A percentile compares a stretch with the other conserved stretches of the same genome.
These are phyloP conservation scores for Phenacoccus solenopsis DNA, from an alignment of 1,140 invertebrate species.

Conservation along the genomic window DNA sequence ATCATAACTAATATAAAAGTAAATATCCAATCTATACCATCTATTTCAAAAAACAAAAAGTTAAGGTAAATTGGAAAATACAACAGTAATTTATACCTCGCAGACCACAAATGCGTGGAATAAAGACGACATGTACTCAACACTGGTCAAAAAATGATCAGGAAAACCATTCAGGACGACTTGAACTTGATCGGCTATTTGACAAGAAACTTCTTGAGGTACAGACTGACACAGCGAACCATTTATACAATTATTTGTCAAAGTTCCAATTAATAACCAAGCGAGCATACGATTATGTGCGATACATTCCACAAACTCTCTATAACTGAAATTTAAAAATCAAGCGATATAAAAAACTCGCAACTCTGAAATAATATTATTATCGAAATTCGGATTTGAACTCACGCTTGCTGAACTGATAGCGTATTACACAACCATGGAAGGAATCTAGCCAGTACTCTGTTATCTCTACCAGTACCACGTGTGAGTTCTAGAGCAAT, in stretches of 20 bases:
- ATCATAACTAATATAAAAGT: too few relatives aligned
- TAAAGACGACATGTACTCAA: conserved; percentile 83
- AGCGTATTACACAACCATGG: conserved; percentile 83
- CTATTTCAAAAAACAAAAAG: too few relatives aligned
- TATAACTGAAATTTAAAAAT: conserved; percentile 44
- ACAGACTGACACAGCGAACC: conserved; percentile 59
- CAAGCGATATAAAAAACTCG: neutral
- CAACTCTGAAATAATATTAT: neutral
- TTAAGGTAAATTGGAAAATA: neutral
- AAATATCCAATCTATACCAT: too few relatives aligned
- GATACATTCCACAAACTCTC: conserved; percentile 92
- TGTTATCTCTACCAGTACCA: conserved; percentile 71
- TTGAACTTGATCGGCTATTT: conserved; percentile 94
- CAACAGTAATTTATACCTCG: conserved; percentile 39
- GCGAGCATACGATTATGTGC: conserved; percentile 85
- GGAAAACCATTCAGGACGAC: conserved; percentile 90
- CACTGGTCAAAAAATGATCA: conserved; percentile 81
- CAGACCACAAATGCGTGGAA: conserved; percentile 72
- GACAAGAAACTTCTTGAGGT: conserved; percentile 87
- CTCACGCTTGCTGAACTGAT: conserved; percentile 71
- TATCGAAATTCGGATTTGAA: conserved; percentile 31
- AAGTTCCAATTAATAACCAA: conserved; percentile 87
- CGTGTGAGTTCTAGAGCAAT: conserved; percentile 83
- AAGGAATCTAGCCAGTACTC: conserved; percentile 67
- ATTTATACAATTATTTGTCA: conserved; percentile 70